Percentiles rank a stretch among this genome's conserved stretches.
Evolutionary conservation across 2,797 vertebrate species (phyloP).

Genomic region (Botia almorhae): DNA sequence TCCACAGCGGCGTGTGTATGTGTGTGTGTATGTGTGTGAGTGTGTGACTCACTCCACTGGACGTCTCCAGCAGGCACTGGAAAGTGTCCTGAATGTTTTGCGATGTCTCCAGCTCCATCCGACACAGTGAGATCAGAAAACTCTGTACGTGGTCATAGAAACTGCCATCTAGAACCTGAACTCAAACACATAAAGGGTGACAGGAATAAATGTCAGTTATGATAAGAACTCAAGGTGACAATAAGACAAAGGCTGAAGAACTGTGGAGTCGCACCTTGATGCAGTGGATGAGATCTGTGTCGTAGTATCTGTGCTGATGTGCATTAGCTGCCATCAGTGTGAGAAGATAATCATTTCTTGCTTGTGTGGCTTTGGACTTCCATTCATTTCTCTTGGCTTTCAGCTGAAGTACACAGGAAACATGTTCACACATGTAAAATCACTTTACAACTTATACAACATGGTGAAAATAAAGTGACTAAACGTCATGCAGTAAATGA

Average conservation of each 20-base stretch:
- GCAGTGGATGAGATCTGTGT: constrained; percentile 89
- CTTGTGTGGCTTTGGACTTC: constrained; percentile 92
- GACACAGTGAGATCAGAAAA: constrained; percentile 93
- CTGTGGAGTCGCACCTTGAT: constrained; percentile 85
- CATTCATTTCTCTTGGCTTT: constrained; percentile 94
- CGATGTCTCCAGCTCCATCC: constrained; percentile 90
- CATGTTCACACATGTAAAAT: not conserved
- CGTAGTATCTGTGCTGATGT: constrained; percentile 93
- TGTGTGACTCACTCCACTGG: constrained; percentile 82
- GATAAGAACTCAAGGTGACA: not conserved
- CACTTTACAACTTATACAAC: not conserved
- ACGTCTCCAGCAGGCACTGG: constrained; percentile 88
- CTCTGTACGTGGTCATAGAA: constrained; percentile 93
- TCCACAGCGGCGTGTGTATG: constrained; percentile 29
- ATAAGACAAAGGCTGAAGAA: not conserved
- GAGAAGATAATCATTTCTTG: constrained; percentile 95
- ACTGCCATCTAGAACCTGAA: constrained; percentile 88
- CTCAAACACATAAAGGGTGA: not conserved
- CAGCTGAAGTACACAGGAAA: constrained; percentile 76
- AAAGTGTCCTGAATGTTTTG: constrained; percentile 90
- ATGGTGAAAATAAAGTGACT: too few relatives aligned
- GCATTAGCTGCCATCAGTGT: constrained; percentile 92
- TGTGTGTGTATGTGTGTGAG: not conserved
- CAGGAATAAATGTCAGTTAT: not conserved
- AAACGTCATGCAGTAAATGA: too few relatives aligned